Evolutionary conservation across 2,888 invertebrate species (phyloP).

Genomic region (Ormyrus thymus): DNA sequence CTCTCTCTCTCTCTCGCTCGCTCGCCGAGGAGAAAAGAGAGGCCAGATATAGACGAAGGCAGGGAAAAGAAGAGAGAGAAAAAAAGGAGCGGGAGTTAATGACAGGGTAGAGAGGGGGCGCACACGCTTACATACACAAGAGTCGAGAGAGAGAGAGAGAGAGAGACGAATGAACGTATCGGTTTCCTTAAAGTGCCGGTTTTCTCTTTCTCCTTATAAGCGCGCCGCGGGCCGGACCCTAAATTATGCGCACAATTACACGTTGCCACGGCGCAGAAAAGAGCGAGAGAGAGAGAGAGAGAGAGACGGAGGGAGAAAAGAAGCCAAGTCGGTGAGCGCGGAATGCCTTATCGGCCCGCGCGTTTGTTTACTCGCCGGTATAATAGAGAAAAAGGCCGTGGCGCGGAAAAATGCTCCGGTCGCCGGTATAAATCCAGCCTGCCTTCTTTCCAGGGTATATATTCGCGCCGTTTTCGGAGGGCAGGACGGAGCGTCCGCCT

Average conservation of each 20-base stretch:
- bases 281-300: neutral
- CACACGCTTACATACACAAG: conserved; percentile 1
- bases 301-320: neutral
- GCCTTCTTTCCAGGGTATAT: neutral
- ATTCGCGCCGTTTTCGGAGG: neutral
- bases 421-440: conserved; percentile 7
- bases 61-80: conserved; percentile 24
- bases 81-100: conserved; percentile 5
- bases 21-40: neutral
- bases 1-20: too few species aligned
- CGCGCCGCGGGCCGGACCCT: conserved; percentile 61
- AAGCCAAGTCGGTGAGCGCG: too few species aligned
- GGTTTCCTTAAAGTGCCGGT: conserved; percentile 68
- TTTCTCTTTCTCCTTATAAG: conserved; percentile 36
- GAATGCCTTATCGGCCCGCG: too few species aligned
- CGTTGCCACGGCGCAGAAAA: conserved; percentile 6
- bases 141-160: neutral
- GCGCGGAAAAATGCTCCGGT: neutral
- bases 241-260: conserved; percentile 71
- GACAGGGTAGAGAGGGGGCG: conserved; percentile 6
- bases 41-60: conserved; percentile 2
- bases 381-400: neutral
- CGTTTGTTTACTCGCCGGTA: conserved; percentile 38
- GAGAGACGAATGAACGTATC: conserved; percentile 64
- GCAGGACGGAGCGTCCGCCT: neutral